These are phyloP conservation scores for Nyctibius bracteatus DNA, from an alignment of 2,113 vertebrate genomes.

Conservation along the genomic window DNA sequence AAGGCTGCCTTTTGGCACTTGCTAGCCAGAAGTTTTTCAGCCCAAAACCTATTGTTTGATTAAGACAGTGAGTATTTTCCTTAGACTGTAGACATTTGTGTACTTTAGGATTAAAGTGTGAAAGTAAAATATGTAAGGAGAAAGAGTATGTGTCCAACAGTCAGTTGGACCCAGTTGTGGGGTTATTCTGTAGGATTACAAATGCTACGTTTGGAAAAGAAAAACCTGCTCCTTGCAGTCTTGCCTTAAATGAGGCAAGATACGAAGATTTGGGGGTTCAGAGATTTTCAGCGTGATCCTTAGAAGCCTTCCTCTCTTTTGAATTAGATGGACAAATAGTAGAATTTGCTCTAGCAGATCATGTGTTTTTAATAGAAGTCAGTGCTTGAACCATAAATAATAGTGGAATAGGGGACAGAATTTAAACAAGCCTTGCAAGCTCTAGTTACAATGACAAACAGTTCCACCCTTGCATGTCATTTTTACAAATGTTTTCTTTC, in stretches of 20 bases:
- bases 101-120: not conserved
- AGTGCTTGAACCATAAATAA: conserved; percentile 46
- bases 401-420: conserved; percentile 26
- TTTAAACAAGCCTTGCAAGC: conserved; percentile 55
- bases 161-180: not conserved
- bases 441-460: conserved; percentile 58
- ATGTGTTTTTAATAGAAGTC: conserved; percentile 45
- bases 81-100: not conserved
- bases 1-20: not conserved
- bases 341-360: not conserved
- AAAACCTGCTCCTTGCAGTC: not conserved
- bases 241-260: not conserved
- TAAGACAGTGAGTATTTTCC: not conserved
- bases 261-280: not conserved
- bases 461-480: conserved; percentile 55
- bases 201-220: not conserved
- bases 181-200: not conserved
- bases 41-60: not conserved
- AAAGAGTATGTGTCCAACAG: not conserved
- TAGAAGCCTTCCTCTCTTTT: not conserved
- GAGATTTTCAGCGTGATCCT: not conserved
- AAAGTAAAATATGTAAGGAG: not conserved
- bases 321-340: conserved; percentile 18
- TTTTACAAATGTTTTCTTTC: conserved; percentile 62
- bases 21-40: not conserved